Base-by-base conservation (phyloP, 2,113 vertebrate species). In the Anguilla rostrata region DNA sequence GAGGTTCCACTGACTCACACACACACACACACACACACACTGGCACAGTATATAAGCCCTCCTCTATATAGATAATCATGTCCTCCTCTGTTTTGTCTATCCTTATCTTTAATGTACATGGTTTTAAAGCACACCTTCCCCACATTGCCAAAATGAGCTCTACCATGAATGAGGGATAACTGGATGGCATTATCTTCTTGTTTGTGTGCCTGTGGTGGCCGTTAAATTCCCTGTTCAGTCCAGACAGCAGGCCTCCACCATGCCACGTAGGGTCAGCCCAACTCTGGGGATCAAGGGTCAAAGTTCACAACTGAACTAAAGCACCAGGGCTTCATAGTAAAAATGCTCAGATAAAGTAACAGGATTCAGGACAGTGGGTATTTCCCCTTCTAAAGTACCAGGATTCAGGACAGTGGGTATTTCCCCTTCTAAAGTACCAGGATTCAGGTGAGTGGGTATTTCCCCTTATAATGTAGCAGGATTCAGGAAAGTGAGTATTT, bases 241-340 rank as follows among this genome's bases (percentile, higher is more conserved):
- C 60, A 66, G 16, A 66, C 60, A 78, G 39, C 83, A 26, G 40
- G 43, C 57, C 12, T 20, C 39, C 29, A 53, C 1, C 63, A 78
- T 16, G 9, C n/a, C 53, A 9, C 75, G 6, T 49, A 4, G 12
- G 29, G 63, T 78, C 63, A 29, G 80, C 34, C n/a, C 49, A n/a
- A 34, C 16, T 0, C 49, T 34, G 14, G 39, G 40, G 39, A 39
- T 81, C 81, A 80, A 78, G 85, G 88, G 84, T 90, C 78, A 89
- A 53, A 88, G 88, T 88, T 91, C 87, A 88, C 88, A 90, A 88
- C 83, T 86, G 90, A 91, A 84, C n/a, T n/a, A 20, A 34, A 43
- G 83, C 85, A 87, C 66, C 5, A 11, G 89, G 89, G 88, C n/a
- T 56, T 9, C 87, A 57, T 82, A 22, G 82, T 26, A 41, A 89